Base-by-base conservation (phyloP, 2,888 invertebrate species). In the Xestoiulus laeticollis region DNA sequence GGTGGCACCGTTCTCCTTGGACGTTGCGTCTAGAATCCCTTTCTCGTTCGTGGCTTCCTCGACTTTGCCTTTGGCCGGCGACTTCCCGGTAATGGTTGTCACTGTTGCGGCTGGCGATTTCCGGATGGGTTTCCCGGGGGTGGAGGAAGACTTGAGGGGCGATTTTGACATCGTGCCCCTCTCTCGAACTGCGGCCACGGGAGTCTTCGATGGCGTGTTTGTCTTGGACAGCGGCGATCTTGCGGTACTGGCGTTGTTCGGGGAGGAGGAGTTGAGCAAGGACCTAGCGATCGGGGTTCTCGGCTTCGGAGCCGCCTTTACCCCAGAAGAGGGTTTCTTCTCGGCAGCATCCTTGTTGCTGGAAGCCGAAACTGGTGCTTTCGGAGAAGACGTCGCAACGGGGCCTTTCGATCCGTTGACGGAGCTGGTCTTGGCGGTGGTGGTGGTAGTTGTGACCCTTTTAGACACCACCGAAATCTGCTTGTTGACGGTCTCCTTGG, bases 401-500 rank as follows among this genome's bases (percentile, higher is more conserved):
- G 85, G 43, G 43, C 43, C 43, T 78, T 78, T 78, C 32, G 44
- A 26, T n/a, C 53, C 59, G 3, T 48, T 86, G 0, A 30, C 48
- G 16, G 19, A 26, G 16, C n/a, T 48, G 1, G 86, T 30, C 30
- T 33, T 84, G 6, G 87, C 2, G 38, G 87, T 32, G 12, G 22
- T 33, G 19, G 68, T 87, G 6, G 59, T n/a, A 12, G 85, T 87
- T 12, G 85, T 10, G 3, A 84, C 53, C 48, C 22, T 85, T 30
- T 85, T 85, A 30, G 68, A 44, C 14, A 43, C 85, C 82, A 26
- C 44, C 1, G 83, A 85, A n/a, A 88, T 59, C 44, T 87, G 84
- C 44, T 88, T 87, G 43, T 88, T 88, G 14, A 86, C 82, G 12
- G 88, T 85, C n/a, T 88, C 88, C 85, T 88, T 88, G 12, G 86